Evolutionary conservation across 1,140 invertebrate species (phyloP).

Genomic region (roundworm (Caenorhabditis elegans)): DNA sequence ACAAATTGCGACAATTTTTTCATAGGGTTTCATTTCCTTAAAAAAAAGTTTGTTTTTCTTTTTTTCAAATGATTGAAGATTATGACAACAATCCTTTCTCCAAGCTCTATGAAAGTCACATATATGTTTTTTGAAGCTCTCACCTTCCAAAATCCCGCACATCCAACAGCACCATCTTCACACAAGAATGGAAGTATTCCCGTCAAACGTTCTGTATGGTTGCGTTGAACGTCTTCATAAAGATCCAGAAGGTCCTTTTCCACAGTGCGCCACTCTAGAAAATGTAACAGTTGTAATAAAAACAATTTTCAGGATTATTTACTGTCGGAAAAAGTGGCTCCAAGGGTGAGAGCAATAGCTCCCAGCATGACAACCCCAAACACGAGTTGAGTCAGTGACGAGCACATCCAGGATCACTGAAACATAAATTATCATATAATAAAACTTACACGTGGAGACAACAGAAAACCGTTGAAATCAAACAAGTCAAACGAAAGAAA

Average conservation of each 20-base stretch:
- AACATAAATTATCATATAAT: neutral
- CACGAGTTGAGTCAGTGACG: neutral
- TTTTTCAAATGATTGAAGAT: neutral
- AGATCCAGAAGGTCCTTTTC: neutral
- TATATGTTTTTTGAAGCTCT: too few species aligned
- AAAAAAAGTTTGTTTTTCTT: too few species aligned
- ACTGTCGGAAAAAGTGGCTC: conserved; percentile 4
- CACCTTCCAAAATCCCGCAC: neutral
- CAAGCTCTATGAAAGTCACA: neutral
- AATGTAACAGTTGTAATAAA: neutral
- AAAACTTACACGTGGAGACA: neutral
- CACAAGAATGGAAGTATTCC: neutral
- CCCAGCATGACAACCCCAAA: conserved; percentile 16
- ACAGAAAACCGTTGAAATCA: too few species aligned
- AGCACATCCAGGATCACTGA: neutral
- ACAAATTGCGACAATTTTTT: conserved; percentile 22
- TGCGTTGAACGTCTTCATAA: neutral
- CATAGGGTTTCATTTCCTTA: conserved; percentile 13
- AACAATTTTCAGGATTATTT: neutral
- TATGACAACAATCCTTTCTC: too few species aligned
- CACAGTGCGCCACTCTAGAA: neutral
- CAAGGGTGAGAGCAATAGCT: neutral
- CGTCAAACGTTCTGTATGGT: neutral
- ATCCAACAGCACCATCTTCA: neutral
- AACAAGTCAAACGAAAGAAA: neutral